Percentiles rank a stretch among this genome's conserved stretches.
Conservation (phyloP, 2,797 vertebrate genomes). For the Macropus fuliginosus region DNA sequence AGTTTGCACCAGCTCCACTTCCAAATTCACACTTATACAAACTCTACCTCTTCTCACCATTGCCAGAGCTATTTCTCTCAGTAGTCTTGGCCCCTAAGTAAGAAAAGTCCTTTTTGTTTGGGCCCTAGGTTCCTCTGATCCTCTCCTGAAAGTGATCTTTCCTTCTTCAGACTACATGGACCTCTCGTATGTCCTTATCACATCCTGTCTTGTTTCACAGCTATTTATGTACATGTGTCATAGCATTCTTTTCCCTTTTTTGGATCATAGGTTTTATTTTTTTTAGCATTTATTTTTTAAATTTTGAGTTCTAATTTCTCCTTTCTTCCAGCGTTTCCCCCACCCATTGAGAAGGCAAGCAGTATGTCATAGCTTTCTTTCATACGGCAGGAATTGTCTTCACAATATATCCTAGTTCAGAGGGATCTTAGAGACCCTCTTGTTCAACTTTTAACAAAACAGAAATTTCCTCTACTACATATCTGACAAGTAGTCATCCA, state of each 20-base stretch:
- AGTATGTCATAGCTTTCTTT: neutral
- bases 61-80: too few species aligned
- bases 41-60: too few species aligned
- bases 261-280: neutral
- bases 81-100: too few species aligned
- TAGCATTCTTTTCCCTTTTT: neutral
- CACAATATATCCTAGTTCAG: neutral
- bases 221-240: neutral
- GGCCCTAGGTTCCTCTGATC: neutral
- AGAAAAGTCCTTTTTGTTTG: too few species aligned
- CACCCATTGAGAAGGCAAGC: neutral
- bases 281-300: neutral
- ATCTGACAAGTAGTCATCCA: neutral
- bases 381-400: neutral
- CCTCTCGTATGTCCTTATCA: neutral
- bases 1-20: too few species aligned
- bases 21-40: too few species aligned
- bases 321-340: neutral
- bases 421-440: neutral
- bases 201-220: neutral
- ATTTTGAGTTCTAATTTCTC: neutral
- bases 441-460: neutral
- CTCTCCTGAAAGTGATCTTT: neutral
- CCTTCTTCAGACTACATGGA: neutral
- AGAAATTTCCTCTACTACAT: neutral